phyloP scores from a whole-genome alignment of 2,113 vertebrate species.

The Plectropomus leopardus region DNA sequence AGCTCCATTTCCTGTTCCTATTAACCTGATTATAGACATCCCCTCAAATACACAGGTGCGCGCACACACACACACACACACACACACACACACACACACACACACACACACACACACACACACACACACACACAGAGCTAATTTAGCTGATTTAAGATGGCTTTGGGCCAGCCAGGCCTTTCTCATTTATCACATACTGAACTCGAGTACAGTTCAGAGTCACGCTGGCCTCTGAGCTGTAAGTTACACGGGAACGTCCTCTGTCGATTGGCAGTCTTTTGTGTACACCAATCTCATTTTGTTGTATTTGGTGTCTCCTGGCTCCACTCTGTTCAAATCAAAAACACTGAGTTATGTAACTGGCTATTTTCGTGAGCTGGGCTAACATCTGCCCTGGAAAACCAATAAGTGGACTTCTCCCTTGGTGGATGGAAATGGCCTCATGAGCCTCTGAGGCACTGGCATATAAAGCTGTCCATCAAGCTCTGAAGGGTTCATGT shows the following conservation, averaged over 20 bases:
- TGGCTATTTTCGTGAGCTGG: slow-evolving; percentile 37
- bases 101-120: slow-evolving; percentile 23
- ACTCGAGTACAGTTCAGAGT: slow-evolving; percentile 59
- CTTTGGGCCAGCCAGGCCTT: slow-evolving; percentile 65
- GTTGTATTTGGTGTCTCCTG: slow-evolving; percentile 23
- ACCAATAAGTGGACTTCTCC: slow-evolving; percentile 40
- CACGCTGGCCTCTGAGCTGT: slow-evolving; percentile 33
- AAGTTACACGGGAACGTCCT: slow-evolving; percentile 40
- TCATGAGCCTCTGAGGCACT: slow-evolving; percentile 40
- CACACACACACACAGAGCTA: slow-evolving; percentile 29
- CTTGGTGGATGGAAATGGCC: slow-evolving; percentile 56
- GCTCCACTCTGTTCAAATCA: slow-evolving; percentile 33
- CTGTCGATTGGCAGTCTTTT: slow-evolving; percentile 12
- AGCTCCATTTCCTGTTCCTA: slow-evolving; percentile 76
- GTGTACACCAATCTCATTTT: slow-evolving; percentile 35
- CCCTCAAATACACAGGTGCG: slow-evolving; percentile 56
- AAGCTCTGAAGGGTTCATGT: slow-evolving; percentile 20
- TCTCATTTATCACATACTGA: slow-evolving; percentile 69
- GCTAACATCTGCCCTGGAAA: slow-evolving; percentile 61
- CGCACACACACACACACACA: slow-evolving; percentile 38
- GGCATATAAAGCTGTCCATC: slow-evolving; percentile 52
- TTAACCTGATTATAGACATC: slow-evolving; percentile 75
- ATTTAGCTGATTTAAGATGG: slow-evolving; percentile 78
- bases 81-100: slow-evolving; percentile 31
- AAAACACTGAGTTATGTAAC: slow-evolving; percentile 47